phyloP scores from a whole-genome alignment of 1,140 invertebrate genomes.

The Drosophila carrolli region DNA sequence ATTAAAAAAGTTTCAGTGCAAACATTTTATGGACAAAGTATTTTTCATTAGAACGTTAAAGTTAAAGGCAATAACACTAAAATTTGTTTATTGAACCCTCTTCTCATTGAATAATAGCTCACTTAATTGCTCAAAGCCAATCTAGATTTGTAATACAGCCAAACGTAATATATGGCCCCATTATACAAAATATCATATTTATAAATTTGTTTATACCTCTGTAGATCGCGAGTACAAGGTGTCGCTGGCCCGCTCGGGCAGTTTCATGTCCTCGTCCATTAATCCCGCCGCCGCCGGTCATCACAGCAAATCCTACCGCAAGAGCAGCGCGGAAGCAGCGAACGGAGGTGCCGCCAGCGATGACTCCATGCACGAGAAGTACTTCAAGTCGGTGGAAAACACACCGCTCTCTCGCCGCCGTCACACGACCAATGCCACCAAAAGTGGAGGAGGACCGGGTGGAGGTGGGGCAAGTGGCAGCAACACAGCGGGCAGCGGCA shows the following conservation, averaged over 20 bases:
- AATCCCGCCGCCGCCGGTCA: constrained; percentile 84
- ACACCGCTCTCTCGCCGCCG: constrained; percentile 86
- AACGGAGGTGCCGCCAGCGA: constrained; percentile 86
- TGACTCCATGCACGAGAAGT: constrained; percentile 93
- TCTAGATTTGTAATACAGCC: background rate
- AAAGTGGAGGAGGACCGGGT: constrained; percentile 37
- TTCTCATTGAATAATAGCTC: too few species aligned
- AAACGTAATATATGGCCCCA: background rate
- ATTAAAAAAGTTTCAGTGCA: too few species aligned
- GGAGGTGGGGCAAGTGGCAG: constrained; percentile 67
- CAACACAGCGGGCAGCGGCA: constrained; percentile 72
- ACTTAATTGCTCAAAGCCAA: background rate
- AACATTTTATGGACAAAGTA: too few species aligned
- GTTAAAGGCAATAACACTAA: too few species aligned
- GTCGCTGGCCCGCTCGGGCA: constrained; percentile 88
- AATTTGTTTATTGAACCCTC: too few species aligned
- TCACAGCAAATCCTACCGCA: constrained; percentile 79
- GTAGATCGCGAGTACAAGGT: constrained; percentile 82
- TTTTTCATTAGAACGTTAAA: too few species aligned
- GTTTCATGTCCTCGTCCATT: constrained; percentile 88
- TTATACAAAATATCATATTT: background rate
- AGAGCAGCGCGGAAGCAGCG: constrained; percentile 84
- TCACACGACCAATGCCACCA: constrained; percentile 75
- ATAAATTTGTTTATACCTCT: background rate
- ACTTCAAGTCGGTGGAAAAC: constrained; percentile 88